phyloP scores from a whole-genome alignment of 2,113 vertebrate genomes.

The Ochotona curzoniae region DNA sequence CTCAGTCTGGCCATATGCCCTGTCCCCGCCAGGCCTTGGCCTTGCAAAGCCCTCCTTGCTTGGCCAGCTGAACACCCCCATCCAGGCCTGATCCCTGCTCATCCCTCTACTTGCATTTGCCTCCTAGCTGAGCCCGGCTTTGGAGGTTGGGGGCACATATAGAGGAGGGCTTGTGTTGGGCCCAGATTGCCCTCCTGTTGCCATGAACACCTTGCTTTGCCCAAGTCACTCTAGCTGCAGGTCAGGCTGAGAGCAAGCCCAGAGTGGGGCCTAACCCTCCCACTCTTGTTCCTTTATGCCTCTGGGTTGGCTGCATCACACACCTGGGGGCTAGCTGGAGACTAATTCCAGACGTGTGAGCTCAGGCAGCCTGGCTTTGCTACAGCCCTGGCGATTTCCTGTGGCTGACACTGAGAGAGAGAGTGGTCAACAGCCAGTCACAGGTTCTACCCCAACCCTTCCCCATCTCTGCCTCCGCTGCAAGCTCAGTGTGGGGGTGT shows the following conservation, averaged over 20 bases:
- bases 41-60: neutral
- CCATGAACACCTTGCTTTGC: neutral
- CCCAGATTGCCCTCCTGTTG: neutral
- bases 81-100: neutral
- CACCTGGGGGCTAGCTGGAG: neutral
- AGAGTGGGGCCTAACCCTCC: neutral
- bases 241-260: conserved; percentile 14
- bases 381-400: neutral
- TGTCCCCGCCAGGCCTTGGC: neutral
- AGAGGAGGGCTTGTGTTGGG: neutral
- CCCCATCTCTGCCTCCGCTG: neutral
- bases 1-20: neutral
- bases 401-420: neutral
- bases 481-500: conserved; percentile 49
- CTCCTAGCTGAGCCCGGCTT: neutral
- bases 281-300: neutral
- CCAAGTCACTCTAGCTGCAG: neutral
- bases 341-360: neutral
- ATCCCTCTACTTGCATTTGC: neutral
- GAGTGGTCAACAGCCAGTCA: neutral
- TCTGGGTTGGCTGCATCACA: neutral
- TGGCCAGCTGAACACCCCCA: neutral
- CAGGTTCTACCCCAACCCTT: neutral
- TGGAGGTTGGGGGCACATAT: too few species aligned
- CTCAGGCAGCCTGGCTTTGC: conserved; percentile 28